A percentile compares a stretch with the other conserved stretches of the same genome.
phyloP scores from a whole-genome alignment of 2,888 invertebrate species.

The Pimpla rufipes region DNA sequence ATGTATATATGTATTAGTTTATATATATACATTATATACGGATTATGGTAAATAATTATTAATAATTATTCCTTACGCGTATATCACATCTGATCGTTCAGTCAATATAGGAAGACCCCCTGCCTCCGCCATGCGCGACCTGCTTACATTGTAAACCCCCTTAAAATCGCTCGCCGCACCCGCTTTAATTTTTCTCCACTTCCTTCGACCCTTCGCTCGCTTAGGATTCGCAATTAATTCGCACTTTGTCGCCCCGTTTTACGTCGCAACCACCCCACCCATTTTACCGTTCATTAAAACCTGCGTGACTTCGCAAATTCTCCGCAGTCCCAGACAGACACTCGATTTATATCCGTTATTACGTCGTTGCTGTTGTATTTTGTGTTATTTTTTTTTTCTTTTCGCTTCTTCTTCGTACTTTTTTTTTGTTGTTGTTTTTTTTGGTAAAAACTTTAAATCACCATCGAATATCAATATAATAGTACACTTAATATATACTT shows the following conservation, averaged over 20 bases:
- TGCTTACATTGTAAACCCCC: constrained; percentile 72
- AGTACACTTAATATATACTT: constrained; percentile 83
- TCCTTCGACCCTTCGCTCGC: background rate
- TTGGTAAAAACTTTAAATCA: constrained; percentile 84
- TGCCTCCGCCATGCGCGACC: constrained; percentile 79
- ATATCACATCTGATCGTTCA: constrained; percentile 86
- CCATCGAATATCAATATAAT: constrained; percentile 84
- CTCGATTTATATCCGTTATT: constrained; percentile 76
- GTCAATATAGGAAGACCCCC: constrained; percentile 86
- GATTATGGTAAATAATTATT: constrained; percentile 82
- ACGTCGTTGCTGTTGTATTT: constrained; percentile 66
- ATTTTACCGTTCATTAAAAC: constrained; percentile 37
- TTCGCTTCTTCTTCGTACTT: too few species aligned
- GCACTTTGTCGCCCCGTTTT: constrained; percentile 66
- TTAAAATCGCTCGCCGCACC: constrained; percentile 69
- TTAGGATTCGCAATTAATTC: constrained; percentile 40
- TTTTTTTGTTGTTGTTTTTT: constrained; percentile 69
- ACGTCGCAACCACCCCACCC: constrained; percentile 66
- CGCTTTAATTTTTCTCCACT: constrained; percentile 13
- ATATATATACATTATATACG: constrained; percentile 71
- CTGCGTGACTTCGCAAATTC: constrained; percentile 60
- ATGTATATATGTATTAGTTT: constrained; percentile 40
- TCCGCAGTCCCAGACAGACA: constrained; percentile 81
- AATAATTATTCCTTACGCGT: constrained; percentile 84
- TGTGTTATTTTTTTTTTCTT: constrained; percentile 69